phyloP scores from a whole-genome alignment of 2,797 vertebrate species.

The Sylvia borin region DNA sequence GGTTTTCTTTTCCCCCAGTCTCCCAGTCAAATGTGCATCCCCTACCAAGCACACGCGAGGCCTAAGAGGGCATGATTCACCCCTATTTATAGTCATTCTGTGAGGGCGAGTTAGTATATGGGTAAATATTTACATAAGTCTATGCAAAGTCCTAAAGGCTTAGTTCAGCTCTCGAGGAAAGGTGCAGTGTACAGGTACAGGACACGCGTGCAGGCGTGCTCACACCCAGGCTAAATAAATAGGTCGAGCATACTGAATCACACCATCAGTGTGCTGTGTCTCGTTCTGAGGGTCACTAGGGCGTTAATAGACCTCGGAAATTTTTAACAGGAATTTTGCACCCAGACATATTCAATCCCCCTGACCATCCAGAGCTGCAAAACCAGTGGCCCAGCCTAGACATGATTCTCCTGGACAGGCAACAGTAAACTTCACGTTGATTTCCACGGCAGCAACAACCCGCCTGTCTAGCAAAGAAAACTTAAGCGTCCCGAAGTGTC shows the following conservation, averaged over 20 bases:
- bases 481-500: background rate
- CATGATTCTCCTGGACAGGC: background rate
- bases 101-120: conserved; percentile 37
- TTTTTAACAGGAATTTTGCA: background rate
- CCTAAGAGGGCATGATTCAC: conserved; percentile 20
- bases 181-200: conserved; percentile 47
- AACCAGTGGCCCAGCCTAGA: background rate
- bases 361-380: background rate
- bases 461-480: background rate
- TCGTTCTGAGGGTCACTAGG: background rate
- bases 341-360: background rate
- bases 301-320: background rate
- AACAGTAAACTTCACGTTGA: background rate
- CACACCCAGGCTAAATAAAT: background rate
- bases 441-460: background rate
- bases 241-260: background rate
- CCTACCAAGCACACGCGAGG: conserved; percentile 7
- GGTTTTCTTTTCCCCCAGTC: background rate
- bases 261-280: background rate
- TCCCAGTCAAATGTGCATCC: background rate
- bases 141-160: conserved; percentile 47
- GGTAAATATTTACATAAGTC: conserved; percentile 69
- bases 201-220: background rate
- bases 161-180: background rate
- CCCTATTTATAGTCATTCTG: conserved; percentile 34